Conservation (phyloP, 2,113 vertebrate species). For the Epinephelus moara region DNA sequence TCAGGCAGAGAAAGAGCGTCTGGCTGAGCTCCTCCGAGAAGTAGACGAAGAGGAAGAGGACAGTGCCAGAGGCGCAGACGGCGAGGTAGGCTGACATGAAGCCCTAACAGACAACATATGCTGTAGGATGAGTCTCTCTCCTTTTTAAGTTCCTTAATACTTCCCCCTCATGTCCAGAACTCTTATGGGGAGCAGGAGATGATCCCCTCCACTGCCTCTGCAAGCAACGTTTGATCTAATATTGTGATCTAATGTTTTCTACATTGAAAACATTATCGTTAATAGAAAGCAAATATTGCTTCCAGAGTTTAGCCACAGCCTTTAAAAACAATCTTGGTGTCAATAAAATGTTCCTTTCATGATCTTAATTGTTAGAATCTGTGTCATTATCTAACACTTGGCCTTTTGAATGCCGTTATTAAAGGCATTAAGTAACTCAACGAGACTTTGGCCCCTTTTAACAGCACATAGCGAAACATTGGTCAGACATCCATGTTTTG, state of each 20-base stretch:
- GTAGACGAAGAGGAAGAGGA: conserved; percentile 84
- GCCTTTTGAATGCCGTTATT: conserved; percentile 8
- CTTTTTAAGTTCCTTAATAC: conserved; percentile 49
- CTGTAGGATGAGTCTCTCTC: conserved; percentile 26
- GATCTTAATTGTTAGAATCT: background rate
- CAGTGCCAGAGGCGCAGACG: conserved; percentile 61
- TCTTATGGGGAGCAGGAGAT: conserved; percentile 15
- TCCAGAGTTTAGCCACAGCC: background rate
- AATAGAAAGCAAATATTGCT: background rate
- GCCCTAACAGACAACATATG: conserved; percentile 67
- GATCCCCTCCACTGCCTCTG: conserved; percentile 16
- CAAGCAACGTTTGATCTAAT: background rate
- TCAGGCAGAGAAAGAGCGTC: conserved; percentile 86
- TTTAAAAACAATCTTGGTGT: background rate
- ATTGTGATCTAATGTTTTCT: background rate
- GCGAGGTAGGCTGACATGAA: conserved; percentile 72
- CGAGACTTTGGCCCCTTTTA: background rate
- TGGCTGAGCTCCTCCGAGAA: conserved; percentile 88
- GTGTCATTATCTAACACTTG: conserved; percentile 15
- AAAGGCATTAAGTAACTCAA: conserved; percentile 6
- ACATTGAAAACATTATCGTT: background rate
- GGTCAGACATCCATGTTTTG: conserved; percentile 58
- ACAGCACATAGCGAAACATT: conserved; percentile 17
- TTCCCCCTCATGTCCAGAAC: conserved; percentile 30
- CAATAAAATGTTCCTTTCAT: background rate